Percentiles rank a stretch among this genome's conserved stretches.
phyloP scores from a whole-genome alignment of 2,888 invertebrate species.

The Rhimphoctona megacephalus region DNA sequence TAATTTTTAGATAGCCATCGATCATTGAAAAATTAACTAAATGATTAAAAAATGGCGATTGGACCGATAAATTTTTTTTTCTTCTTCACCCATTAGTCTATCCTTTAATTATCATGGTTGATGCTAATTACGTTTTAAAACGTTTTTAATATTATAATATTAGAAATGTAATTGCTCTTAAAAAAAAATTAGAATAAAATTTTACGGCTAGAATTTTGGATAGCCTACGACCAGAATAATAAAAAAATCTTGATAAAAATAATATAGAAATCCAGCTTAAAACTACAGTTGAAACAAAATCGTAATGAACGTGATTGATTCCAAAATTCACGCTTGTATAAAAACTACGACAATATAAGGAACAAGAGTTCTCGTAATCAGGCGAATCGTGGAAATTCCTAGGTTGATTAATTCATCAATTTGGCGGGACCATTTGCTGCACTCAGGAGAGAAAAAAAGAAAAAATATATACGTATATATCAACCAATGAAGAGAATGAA shows the following conservation, averaged over 20 bases:
- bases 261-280: background rate
- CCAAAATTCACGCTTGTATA: background rate
- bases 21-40: background rate
- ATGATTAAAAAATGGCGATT: background rate
- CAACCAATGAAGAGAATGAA: background rate
- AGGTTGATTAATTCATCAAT: conserved; percentile 62
- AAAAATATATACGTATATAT: background rate
- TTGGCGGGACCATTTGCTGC: conserved; percentile 23
- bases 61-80: background rate
- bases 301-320: background rate
- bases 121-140: background rate
- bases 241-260: background rate
- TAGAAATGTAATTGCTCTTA: background rate
- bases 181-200: background rate
- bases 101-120: background rate
- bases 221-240: too few relatives aligned
- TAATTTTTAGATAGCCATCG: background rate
- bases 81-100: background rate
- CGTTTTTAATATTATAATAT: background rate
- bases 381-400: conserved; percentile 56
- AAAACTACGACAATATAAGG: conserved; percentile 2
- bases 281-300: background rate
- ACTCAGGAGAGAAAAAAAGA: conserved; percentile 4
- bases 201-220: too few relatives aligned
- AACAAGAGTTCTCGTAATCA: conserved; percentile 39